Evolutionary conservation across 2,797 vertebrate species (phyloP), one percentile per base, ranked within the genome.

Genomic region (Hylomyscus alleni): DNA sequence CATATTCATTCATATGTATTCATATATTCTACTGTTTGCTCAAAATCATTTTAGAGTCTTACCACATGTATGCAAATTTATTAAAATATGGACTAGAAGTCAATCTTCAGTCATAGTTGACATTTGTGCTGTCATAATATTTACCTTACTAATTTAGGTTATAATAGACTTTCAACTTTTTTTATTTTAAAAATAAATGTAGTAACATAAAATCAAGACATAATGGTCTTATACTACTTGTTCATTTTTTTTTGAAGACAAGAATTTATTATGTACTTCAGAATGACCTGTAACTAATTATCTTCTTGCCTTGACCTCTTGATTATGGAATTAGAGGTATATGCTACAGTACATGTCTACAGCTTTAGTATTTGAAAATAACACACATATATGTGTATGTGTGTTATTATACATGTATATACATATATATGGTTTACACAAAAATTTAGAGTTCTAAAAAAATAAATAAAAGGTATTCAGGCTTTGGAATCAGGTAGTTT

Each of bases 111-210:
- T 52, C 47, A 88, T 13, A 85, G 65, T 22, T 95, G 84, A 80
- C 73, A 95, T 95, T 95, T 92, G 73, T 93, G 29, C 73, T 89
- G 83, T 96, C 93, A 88, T 26, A 96, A 83, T 90, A 93, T 95
- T 97, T 84, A 72, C 50, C 65, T 93, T 85, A 62, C 50, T n/a
- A 67, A 81, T 90, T 90, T 85, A 86, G 15, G 3, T 73, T 95
- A 58, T 50, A 81, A 88, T 67, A 82, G 4, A 77, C 15, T 62
- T 88, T 89, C 8, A 44, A 67, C 9, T 44, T 82, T 94, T 69
- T 69, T 29, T 34, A 22, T 19, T 88, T 95, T 34, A 65, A 90
- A 94, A 90, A 89, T 73, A 85, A 94, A 90, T 22, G 19, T 26
- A 69, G 37, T 40, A 26, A 78, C 14, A n/a, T 60, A 81, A 96